Percentiles rank a stretch among this genome's conserved stretches.
phyloP scores from a whole-genome alignment of 2,797 vertebrate species.

The Graptemys geographica region DNA sequence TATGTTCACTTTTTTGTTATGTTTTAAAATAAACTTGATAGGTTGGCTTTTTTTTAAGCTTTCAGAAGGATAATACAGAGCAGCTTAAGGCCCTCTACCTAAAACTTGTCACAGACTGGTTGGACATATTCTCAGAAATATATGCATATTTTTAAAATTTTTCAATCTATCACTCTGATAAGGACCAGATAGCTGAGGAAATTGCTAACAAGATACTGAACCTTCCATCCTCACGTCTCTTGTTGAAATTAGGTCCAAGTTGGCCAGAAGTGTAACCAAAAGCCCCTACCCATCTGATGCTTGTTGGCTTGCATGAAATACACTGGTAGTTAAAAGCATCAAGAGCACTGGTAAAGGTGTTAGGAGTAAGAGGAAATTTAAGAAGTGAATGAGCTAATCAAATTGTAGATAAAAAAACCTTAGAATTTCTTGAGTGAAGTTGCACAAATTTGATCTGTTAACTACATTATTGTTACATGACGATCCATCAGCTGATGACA shows the following conservation, averaged over 20 bases:
- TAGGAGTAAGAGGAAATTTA: slow-evolving; percentile 1
- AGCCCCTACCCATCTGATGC: not conserved
- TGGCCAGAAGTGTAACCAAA: not conserved
- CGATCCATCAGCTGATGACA: slow-evolving; percentile 2
- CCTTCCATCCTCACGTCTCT: not conserved
- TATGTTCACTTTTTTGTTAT: not conserved
- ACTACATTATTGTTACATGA: not conserved
- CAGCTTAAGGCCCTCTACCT: not conserved
- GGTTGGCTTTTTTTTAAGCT: not conserved
- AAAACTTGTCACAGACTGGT: slow-evolving; percentile 15
- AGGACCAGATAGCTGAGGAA: not conserved
- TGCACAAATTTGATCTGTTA: slow-evolving; percentile 39
- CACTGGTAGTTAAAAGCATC: not conserved
- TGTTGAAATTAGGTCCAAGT: not conserved
- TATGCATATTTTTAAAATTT: not conserved
- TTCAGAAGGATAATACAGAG: not conserved
- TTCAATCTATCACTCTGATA: not conserved
- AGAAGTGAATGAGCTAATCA: slow-evolving; percentile 17
- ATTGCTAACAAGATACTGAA: not conserved
- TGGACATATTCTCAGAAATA: not conserved
- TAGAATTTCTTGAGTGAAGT: slow-evolving; percentile 35
- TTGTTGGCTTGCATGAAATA: slow-evolving; percentile 17
- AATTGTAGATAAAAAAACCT: not conserved
- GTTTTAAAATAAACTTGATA: slow-evolving; percentile 6
- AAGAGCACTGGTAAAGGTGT: not conserved